Evolutionary conservation across 2,888 invertebrate genomes (phyloP).

Genomic region (Mythimna loreyi): DNA sequence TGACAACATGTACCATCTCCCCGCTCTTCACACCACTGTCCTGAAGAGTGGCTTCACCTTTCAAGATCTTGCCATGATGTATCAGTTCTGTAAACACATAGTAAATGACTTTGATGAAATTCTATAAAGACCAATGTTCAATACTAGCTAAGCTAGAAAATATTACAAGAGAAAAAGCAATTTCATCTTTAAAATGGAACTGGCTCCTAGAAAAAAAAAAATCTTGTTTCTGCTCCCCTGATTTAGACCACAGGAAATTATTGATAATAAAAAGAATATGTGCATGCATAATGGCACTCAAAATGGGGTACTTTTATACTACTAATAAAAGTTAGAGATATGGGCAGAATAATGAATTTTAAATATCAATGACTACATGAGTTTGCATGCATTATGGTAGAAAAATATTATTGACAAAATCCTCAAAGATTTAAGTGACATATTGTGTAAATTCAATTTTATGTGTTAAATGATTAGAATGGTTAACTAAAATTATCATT

Average conservation of each 20-base stretch:
- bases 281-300: not conserved
- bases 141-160: not conserved
- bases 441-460: too few species aligned
- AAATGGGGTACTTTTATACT: too few species aligned
- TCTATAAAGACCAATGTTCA: not conserved
- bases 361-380: too few species aligned
- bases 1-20: conserved; percentile 91
- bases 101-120: not conserved
- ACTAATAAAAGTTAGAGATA: too few species aligned
- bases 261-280: not conserved
- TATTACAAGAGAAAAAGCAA: not conserved
- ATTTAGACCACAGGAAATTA: not conserved
- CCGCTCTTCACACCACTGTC: conserved; percentile 92
- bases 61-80: conserved; percentile 93
- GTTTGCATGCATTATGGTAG: too few species aligned
- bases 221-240: too few species aligned
- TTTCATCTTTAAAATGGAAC: not conserved
- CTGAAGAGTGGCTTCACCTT: conserved; percentile 90
- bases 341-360: too few species aligned
- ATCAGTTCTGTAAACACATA: conserved; percentile 74
- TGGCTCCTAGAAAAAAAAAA: not conserved
- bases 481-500: too few species aligned
- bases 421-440: too few species aligned
- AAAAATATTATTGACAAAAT: too few species aligned
- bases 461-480: too few species aligned